A percentile compares a stretch with the other conserved stretches of the same genome.
Conservation (phyloP, 1,140 invertebrate species). For the Caligus rogercresseyi region DNA sequence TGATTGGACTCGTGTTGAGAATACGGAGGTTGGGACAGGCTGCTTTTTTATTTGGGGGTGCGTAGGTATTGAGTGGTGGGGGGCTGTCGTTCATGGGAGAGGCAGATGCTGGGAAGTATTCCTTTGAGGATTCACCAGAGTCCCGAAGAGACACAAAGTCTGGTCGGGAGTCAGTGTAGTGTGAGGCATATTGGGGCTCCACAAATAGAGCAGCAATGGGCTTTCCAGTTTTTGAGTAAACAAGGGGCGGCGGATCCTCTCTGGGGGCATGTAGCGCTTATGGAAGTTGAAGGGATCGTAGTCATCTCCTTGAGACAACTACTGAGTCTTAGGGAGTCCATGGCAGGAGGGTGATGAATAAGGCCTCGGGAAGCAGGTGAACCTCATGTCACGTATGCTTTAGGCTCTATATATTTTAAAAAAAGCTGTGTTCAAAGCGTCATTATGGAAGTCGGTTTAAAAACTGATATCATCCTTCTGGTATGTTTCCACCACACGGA, state of each 20-base stretch:
- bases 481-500: no score
- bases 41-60: neutral
- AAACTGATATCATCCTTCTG: no score
- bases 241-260: neutral
- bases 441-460: no score
- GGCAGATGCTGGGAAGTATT: neutral
- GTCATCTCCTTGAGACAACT: no score
- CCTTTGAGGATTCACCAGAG: neutral
- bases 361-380: no score
- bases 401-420: no score
- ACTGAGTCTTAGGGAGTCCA: no score
- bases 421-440: no score
- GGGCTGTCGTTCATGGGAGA: neutral
- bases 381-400: no score
- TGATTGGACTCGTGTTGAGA: no score
- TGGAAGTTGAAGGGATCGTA: neutral
- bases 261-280: neutral
- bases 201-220: neutral
- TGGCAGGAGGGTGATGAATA: no score
- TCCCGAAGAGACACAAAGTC: neutral
- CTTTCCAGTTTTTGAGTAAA: neutral
- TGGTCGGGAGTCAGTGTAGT: neutral
- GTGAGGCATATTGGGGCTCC: neutral
- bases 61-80: neutral
- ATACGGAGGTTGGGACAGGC: neutral